Conservation (phyloP, 2,113 vertebrate genomes). For the Cynopterus brachyotis region DNA sequence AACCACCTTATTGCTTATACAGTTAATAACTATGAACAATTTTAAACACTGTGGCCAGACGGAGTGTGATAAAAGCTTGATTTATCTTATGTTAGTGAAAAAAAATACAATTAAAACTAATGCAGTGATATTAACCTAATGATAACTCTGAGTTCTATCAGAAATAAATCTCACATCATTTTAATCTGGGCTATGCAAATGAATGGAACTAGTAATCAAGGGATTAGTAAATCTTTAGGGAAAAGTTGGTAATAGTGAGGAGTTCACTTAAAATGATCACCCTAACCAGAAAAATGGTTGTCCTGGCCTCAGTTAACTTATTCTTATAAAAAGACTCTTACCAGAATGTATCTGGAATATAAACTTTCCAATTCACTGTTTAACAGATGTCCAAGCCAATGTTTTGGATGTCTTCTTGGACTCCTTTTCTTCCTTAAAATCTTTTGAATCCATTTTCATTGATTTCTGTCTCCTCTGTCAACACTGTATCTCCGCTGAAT, state of each 20-base stretch:
- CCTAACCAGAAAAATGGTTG: not conserved
- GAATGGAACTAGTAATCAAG: slow-evolving; percentile 5
- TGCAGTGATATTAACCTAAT: not conserved
- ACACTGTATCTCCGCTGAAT: not conserved
- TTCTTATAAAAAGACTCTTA: not conserved
- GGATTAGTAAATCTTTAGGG: slow-evolving; percentile 38
- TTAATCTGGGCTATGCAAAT: not conserved
- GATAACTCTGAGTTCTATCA: not conserved
- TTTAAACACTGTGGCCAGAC: not conserved
- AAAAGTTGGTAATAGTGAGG: not conserved
- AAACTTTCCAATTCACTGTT: not conserved
- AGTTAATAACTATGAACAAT: not conserved
- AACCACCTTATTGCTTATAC: not conserved
- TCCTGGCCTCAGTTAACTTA: not conserved
- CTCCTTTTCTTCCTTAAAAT: not conserved
- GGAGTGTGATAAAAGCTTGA: not conserved
- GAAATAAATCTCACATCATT: not conserved
- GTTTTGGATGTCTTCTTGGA: not conserved
- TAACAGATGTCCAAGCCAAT: not conserved
- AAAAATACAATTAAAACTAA: not conserved
- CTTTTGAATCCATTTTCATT: not conserved
- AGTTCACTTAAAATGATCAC: not conserved
- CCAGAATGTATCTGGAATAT: not conserved
- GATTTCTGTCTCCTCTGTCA: not conserved
- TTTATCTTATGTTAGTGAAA: not conserved